Percentiles rank a stretch among this genome's conserved stretches.
phyloP scores from a whole-genome alignment of 2,113 vertebrate genomes.

The Thymallus thymallus region DNA sequence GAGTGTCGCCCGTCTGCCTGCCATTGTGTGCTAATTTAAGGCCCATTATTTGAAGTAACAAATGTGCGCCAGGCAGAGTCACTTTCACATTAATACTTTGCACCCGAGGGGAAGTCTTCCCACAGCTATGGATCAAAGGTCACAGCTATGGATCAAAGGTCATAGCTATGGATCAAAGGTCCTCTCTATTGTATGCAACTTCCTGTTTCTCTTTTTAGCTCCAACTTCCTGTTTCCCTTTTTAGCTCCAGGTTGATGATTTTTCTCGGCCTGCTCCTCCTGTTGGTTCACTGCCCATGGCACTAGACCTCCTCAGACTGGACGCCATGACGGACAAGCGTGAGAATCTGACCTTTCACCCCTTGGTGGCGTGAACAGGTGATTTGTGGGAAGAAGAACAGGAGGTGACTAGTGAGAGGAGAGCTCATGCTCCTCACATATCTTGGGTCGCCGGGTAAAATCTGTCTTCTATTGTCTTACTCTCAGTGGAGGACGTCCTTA shows the following conservation, averaged over 20 bases:
- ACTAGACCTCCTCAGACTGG: constrained; percentile 23
- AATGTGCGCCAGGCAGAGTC: constrained; percentile 77
- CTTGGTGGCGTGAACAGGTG: constrained; percentile 31
- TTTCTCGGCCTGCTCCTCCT: constrained; percentile 61
- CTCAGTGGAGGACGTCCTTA: constrained; percentile 50
- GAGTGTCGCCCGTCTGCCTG: constrained; percentile 73
- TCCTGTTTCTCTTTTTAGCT: constrained; percentile 85
- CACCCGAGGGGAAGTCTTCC: constrained; percentile 75
- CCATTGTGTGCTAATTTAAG: constrained; percentile 97
- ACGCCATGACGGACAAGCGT: constrained; percentile 58
- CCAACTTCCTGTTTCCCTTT: constrained; percentile 84
- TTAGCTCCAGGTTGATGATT: constrained; percentile 70
- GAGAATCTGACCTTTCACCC: constrained; percentile 66
- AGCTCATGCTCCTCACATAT: constrained; percentile 32
- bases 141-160: too few species aligned
- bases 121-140: constrained; percentile 86
- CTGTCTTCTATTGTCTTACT: constrained; percentile 52
- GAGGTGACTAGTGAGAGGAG: constrained; percentile 33
- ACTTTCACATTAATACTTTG: constrained; percentile 82
- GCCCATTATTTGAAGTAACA: constrained; percentile 79
- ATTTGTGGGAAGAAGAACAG: constrained; percentile 46
- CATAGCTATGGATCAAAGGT: constrained; percentile 86
- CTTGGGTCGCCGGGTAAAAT: constrained; percentile 35
- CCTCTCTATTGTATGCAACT: constrained; percentile 90
- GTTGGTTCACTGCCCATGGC: constrained; percentile 14